Conservation (phyloP, 1,140 invertebrate species). For the Drepana arcuata region DNA sequence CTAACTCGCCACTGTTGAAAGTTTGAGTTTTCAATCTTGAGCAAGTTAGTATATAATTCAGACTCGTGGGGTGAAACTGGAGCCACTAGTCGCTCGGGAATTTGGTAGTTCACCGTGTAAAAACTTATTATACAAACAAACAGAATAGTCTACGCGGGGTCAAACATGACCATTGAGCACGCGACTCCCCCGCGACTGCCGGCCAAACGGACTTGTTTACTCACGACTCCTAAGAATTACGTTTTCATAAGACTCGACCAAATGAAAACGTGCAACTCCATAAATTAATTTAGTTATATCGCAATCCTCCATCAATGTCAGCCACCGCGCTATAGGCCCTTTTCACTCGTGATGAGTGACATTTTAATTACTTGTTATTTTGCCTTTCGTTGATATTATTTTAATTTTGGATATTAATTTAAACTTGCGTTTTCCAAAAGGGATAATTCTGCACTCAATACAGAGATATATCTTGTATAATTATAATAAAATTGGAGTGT, state of each 20-base stretch:
- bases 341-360: conserved; percentile 16
- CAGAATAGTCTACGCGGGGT: conserved; percentile 8
- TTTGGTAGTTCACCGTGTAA: conserved; percentile 31
- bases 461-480: too few relatives aligned
- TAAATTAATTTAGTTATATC: conserved; percentile 21
- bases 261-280: conserved; percentile 7
- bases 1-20: conserved; percentile 43
- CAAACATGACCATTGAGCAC: conserved; percentile 14
- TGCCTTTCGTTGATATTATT: conserved; percentile 11
- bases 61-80: conserved; percentile 32
- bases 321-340: conserved; percentile 13
- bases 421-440: too few relatives aligned
- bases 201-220: conserved; percentile 3
- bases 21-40: conserved; percentile 55
- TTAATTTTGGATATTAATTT: too few relatives aligned
- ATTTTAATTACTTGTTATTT: conserved; percentile 19
- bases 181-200: conserved; percentile 9
- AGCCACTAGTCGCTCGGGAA: conserved; percentile 30
- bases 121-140: conserved; percentile 28
- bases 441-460: too few relatives aligned
- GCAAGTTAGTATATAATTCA: conserved; percentile 53
- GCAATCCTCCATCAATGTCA: conserved; percentile 20
- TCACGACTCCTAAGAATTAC: too few relatives aligned
- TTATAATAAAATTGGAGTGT: too few relatives aligned
- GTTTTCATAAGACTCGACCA: too few relatives aligned